Evolutionary conservation across 2,113 vertebrate species (phyloP).

Genomic region (Colaptes auratus): DNA sequence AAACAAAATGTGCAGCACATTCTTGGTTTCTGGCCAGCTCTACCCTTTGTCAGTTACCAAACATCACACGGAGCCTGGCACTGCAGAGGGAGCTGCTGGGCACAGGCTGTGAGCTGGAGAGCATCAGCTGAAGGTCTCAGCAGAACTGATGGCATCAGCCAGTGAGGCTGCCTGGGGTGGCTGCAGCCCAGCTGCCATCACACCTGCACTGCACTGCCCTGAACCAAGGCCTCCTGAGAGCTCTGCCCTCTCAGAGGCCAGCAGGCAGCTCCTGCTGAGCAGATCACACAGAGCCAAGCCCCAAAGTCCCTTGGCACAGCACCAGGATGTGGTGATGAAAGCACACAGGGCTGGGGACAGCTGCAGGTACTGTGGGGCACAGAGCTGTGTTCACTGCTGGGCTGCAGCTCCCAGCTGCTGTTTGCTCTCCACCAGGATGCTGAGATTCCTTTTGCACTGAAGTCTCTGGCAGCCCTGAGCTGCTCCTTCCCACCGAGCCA

Average conservation of each 20-base stretch:
- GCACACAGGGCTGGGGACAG: not conserved
- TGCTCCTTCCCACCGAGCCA: not conserved
- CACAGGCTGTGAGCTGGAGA: not conserved
- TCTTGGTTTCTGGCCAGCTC: conserved; percentile 38
- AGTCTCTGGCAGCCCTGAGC: not conserved
- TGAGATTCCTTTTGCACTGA: not conserved
- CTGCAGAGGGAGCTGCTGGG: not conserved
- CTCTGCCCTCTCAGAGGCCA: rapidly evolving
- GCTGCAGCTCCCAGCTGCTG: not conserved
- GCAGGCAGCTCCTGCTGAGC: not conserved
- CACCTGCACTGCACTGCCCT: not conserved
- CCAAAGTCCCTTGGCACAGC: not conserved
- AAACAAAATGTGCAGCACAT: not conserved
- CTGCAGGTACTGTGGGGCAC: not conserved
- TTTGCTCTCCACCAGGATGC: not conserved
- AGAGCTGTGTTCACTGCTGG: not conserved
- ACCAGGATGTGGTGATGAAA: not conserved
- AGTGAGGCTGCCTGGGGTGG: not conserved
- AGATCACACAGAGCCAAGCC: not conserved
- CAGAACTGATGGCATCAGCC: rapidly evolving
- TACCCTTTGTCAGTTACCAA: conserved; percentile 27
- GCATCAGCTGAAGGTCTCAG: not conserved
- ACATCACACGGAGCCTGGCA: not conserved
- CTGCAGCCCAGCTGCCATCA: not conserved
- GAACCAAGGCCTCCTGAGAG: not conserved